Evolutionary conservation across 2,797 vertebrate genomes (phyloP), one percentile per base, ranked within the genome.

Genomic region (Platalea minor): DNA sequence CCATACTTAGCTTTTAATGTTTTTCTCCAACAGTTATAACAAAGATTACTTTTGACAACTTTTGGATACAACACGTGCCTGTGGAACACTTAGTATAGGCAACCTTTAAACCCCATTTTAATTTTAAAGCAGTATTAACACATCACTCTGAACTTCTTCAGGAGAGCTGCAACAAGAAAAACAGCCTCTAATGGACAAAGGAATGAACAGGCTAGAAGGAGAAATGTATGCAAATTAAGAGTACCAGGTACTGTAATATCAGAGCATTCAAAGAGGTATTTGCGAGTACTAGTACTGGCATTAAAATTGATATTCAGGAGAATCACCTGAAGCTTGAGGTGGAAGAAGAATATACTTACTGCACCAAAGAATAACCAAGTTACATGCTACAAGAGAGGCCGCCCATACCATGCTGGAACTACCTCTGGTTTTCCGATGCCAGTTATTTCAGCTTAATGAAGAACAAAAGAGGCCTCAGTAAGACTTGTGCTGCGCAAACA

Each of bases 101-200:
- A 85, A 53, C 5, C 31, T 78, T 54, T 72, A 84, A 63, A 48
- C 3, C 1, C 26, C 4, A 10, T 50, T 67, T 94, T 60, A 15
- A 64, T 60, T 85, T 89, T 61, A 69, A 61, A 41, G 25, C 24
- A 45, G 4, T 57, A 67, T 41, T 93, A 92, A 94, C 45, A 80
- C 9, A 53, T 39, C 1, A 15, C 88, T 85, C 54, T 86, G 74
- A 88, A 86, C 37, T 77, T 82, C 69, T 98, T 88, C 81, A 98
- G 98, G 98, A 98, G 46, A 98, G 94, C 92, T 98, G 98, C 89
- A 97, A 95, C 93, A 95, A 98, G 87, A 96, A 93, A 74, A 97
- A 94, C 16, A 73, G 59, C 51, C 64, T 94, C 26, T 97, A 95
- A 89, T 8, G 69, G 69, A 89, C 39, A 33, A 69, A 92, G 63